Evolutionary conservation across 2,888 invertebrate species (phyloP).

Genomic region (Argyresthia goedartella): DNA sequence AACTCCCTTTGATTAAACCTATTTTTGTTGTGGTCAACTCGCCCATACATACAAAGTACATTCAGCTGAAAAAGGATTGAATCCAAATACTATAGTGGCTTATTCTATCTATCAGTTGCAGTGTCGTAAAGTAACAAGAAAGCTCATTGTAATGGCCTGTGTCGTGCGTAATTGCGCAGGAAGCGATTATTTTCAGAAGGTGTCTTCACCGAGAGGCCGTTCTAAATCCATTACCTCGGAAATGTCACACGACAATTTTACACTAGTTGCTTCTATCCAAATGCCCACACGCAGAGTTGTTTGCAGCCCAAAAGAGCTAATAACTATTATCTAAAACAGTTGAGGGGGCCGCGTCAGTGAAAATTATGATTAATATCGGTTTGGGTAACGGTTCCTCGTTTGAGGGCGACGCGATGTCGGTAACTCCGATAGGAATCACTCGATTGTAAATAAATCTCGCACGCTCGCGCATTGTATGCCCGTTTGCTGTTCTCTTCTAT

Average conservation of each 20-base stretch:
- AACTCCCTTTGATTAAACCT: no score
- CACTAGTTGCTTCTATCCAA: slow-evolving; percentile 42
- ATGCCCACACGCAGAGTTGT: slow-evolving; percentile 56
- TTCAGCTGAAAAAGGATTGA: no score
- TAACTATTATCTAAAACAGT: slow-evolving; percentile 63
- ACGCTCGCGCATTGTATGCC: slow-evolving; percentile 20
- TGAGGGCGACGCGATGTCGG: slow-evolving; percentile 13
- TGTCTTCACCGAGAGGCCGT: slow-evolving; percentile 42
- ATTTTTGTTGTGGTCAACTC: no score
- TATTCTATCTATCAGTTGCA: no score
- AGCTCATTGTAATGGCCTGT: background rate
- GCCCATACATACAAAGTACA: no score
- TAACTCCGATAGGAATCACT: slow-evolving; percentile 28
- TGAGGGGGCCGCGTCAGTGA: slow-evolving; percentile 56
- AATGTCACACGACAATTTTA: slow-evolving; percentile 66
- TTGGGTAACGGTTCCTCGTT: slow-evolving; percentile 52
- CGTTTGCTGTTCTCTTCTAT: slow-evolving; percentile 18
- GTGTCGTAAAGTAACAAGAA: slow-evolving; percentile 8
- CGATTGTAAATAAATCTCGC: slow-evolving; percentile 22
- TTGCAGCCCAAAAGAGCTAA: slow-evolving; percentile 54
- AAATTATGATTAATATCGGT: slow-evolving; percentile 71
- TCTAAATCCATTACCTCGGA: slow-evolving; percentile 61
- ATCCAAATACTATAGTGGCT: no score
- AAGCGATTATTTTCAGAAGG: slow-evolving; percentile 59
- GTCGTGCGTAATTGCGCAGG: slow-evolving; percentile 28